Percentiles rank a stretch among this genome's conserved stretches.
Evolutionary conservation across 2,113 vertebrate genomes (phyloP).

Genomic region (Triplophysa rosa): DNA sequence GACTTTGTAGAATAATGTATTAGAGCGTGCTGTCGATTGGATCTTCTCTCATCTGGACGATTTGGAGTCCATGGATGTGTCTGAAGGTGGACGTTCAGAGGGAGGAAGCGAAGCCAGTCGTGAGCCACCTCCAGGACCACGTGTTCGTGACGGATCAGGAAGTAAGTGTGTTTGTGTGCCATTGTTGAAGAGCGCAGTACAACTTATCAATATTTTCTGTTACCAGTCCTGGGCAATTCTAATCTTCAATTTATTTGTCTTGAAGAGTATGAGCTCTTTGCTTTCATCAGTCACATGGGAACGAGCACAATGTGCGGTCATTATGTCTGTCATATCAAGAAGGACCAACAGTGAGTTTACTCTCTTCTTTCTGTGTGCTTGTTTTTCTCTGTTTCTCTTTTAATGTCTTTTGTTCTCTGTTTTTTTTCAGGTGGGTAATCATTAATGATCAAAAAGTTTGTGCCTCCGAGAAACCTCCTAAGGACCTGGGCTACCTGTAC

Average conservation of each 20-base stretch:
- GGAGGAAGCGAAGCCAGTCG: constrained; percentile 89
- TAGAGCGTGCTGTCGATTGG: constrained; percentile 97
- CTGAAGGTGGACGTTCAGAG: constrained; percentile 91
- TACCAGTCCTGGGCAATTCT: background rate
- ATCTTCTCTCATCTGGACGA: constrained; percentile 98
- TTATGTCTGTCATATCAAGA: constrained; percentile 99
- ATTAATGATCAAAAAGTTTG: constrained; percentile 99
- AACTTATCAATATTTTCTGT: background rate
- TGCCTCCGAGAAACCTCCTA: constrained; percentile 97
- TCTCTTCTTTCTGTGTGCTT: background rate
- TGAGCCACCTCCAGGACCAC: constrained; percentile 88
- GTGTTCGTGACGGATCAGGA: constrained; percentile 90
- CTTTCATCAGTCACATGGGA: constrained; percentile 99
- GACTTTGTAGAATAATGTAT: constrained; percentile 83
- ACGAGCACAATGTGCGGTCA: constrained; percentile 98
- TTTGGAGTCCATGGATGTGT: constrained; percentile 97
- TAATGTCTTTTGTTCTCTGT: background rate
- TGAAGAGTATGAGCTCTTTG: constrained; percentile 95
- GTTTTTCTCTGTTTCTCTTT: background rate
- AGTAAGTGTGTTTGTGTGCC: constrained; percentile 74
- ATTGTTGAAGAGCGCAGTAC: background rate
- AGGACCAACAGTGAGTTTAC: constrained; percentile 88
- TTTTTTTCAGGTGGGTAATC: constrained; percentile 90
- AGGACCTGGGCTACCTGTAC: constrained; percentile 98
- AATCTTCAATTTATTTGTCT: background rate